These are phyloP conservation scores for Philereme transversata DNA, from an alignment of 2,888 invertebrate species.

Conservation along the genomic window DNA sequence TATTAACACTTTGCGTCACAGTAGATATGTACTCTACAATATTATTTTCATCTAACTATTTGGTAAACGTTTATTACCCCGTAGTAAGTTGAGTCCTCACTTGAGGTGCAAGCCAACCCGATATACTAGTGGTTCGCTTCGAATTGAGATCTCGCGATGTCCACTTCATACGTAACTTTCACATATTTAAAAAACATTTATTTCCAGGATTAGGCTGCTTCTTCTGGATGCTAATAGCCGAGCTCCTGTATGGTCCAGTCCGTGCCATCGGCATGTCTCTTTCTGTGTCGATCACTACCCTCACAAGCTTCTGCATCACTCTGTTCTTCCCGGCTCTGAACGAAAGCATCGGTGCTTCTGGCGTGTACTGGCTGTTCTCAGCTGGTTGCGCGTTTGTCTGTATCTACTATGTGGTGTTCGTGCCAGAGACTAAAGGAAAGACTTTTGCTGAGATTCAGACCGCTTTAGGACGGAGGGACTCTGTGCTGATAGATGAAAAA, in stretches of 20 bases:
- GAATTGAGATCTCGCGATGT: too few relatives aligned
- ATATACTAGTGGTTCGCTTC: too few relatives aligned
- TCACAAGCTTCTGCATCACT: constrained; percentile 7
- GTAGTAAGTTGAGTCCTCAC: too few relatives aligned
- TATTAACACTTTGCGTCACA: too few relatives aligned
- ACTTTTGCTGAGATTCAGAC: constrained; percentile 26
- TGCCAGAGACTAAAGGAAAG: constrained; percentile 25
- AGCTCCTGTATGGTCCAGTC: constrained; percentile 39
- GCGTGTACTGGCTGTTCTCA: constrained; percentile 21
- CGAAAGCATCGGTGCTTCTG: constrained; percentile 13
- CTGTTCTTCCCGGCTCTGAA: constrained; percentile 20
- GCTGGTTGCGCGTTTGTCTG: constrained; percentile 6
- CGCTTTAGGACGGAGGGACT: constrained; percentile 13
- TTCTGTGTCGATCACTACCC: neutral
- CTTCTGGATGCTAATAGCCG: constrained; percentile 14
- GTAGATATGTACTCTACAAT: too few relatives aligned
- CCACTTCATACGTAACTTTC: too few relatives aligned
- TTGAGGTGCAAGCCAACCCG: too few relatives aligned
- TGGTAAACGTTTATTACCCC: too few relatives aligned
- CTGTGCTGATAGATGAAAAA: neutral
- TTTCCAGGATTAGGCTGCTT: constrained; percentile 46
- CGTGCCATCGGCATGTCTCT: constrained; percentile 38
- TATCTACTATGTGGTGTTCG: constrained; percentile 6
- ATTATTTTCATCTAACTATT: too few relatives aligned
- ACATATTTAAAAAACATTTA: neutral